A percentile compares a stretch with the other conserved stretches of the same genome.
phyloP scores from a whole-genome alignment of 2,888 invertebrate genomes.

The Drosophila recens region DNA sequence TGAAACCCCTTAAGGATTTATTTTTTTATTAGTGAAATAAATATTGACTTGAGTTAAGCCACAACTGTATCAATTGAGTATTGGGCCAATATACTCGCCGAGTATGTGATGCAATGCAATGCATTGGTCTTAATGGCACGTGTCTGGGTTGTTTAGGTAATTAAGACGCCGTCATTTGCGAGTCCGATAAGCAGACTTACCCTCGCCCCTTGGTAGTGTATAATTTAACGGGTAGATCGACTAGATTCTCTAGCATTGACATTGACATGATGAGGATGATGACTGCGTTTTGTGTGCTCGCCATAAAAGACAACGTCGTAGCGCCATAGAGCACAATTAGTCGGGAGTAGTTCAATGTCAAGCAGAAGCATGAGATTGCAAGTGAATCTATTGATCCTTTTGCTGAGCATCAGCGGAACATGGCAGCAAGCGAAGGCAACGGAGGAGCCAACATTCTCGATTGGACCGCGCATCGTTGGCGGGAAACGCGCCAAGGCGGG shows the following conservation, averaged over 20 bases:
- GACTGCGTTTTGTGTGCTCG: background rate
- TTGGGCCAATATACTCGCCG: background rate
- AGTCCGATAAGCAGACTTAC: conserved; percentile 34
- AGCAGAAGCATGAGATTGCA: conserved; percentile 28
- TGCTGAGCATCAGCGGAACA: conserved; percentile 7
- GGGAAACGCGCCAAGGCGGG: conserved; percentile 80
- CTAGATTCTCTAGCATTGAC: conserved; percentile 13
- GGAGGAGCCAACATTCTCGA: conserved; percentile 3
- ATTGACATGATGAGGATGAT: conserved; percentile 43
- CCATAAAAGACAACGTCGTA: conserved; percentile 43
- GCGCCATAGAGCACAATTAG: conserved; percentile 4
- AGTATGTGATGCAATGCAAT: conserved; percentile 6
- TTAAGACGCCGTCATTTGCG: conserved; percentile 46
- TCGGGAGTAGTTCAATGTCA: conserved; percentile 1
- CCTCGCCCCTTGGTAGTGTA: background rate
- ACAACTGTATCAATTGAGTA: background rate
- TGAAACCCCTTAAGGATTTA: too few relatives aligned
- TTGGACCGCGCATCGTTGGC: conserved; percentile 74
- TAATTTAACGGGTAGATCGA: background rate
- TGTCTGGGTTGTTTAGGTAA: conserved; percentile 34
- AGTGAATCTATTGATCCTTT: conserved; percentile 31
- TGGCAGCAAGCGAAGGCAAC: background rate
- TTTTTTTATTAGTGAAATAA: background rate
- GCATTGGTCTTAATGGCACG: conserved; percentile 23
- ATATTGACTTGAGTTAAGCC: conserved; percentile 1